These are phyloP conservation scores for Brenthis daphne DNA, from an alignment of 2,888 invertebrate genomes.

Conservation along the genomic window DNA sequence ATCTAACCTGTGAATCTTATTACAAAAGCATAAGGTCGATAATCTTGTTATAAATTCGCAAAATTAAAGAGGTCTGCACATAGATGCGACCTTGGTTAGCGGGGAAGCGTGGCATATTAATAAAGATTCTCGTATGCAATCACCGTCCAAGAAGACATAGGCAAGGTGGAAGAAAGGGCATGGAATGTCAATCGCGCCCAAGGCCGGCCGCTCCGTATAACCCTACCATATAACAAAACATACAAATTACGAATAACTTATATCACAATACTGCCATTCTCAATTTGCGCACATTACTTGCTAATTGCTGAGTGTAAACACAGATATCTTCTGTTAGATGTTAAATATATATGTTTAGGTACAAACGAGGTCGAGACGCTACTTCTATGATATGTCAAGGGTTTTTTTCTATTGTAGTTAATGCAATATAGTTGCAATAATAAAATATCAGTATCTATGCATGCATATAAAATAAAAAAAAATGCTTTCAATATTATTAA, in stretches of 20 bases:
- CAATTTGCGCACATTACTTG: conserved; percentile 47
- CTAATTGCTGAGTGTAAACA: conserved; percentile 59
- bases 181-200: conserved; percentile 69
- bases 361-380: conserved; percentile 58
- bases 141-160: conserved; percentile 74
- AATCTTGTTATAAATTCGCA: conserved; percentile 32
- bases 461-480: not conserved
- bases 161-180: conserved; percentile 79
- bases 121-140: conserved; percentile 75
- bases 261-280: conserved; percentile 33
- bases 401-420: conserved; percentile 53
- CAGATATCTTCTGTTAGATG: conserved; percentile 59
- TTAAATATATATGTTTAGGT: conserved; percentile 63
- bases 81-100: conserved; percentile 66
- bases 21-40: conserved; percentile 37
- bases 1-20: conserved; percentile 34
- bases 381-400: conserved; percentile 73
- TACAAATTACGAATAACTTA: conserved; percentile 29
- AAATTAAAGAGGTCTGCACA: conserved; percentile 52
- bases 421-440: conserved; percentile 33
- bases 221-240: conserved; percentile 49
- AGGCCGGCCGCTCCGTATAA: conserved; percentile 65
- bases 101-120: conserved; percentile 74
- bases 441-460: conserved; percentile 7
- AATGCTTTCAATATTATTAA: not conserved